phyloP scores from a whole-genome alignment of 2,888 invertebrate species.

The Urechis unicinctus region DNA sequence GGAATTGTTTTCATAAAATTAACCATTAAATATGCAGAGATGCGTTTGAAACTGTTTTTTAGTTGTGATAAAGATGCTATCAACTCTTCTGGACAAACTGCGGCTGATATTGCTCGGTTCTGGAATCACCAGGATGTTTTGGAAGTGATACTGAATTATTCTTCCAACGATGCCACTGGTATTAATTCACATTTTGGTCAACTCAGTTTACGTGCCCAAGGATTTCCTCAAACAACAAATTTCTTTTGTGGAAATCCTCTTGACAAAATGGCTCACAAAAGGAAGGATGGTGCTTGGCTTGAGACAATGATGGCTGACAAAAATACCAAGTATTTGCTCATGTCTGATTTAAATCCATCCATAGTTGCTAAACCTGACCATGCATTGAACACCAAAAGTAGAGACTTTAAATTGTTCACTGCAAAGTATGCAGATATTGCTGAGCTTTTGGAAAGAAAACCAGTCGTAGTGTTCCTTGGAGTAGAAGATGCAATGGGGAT shows the following conservation, averaged over 20 bases:
- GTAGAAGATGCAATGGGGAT: slow-evolving; percentile 18
- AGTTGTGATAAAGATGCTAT: slow-evolving; percentile 36
- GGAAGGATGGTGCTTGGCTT: slow-evolving; percentile 42
- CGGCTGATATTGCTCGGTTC: slow-evolving; percentile 43
- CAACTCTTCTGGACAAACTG: slow-evolving; percentile 46
- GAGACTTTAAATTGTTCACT: neutral
- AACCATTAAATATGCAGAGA: neutral
- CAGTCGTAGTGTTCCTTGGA: slow-evolving; percentile 36
- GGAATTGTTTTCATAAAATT: too few species aligned
- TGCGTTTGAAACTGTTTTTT: slow-evolving; percentile 1
- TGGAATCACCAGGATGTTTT: slow-evolving; percentile 40
- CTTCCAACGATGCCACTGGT: neutral
- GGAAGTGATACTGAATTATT: slow-evolving; percentile 17
- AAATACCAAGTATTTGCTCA: neutral
- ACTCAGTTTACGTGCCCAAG: neutral
- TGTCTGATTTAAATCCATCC: neutral
- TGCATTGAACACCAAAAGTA: neutral
- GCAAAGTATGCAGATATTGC: slow-evolving; percentile 25
- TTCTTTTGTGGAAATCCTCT: slow-evolving; percentile 39
- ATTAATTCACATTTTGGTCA: too few species aligned
- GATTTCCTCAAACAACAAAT: slow-evolving; percentile 18
- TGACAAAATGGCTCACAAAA: slow-evolving; percentile 36
- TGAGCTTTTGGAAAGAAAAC: slow-evolving; percentile 22
- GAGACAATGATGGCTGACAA: slow-evolving; percentile 18
- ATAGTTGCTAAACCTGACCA: neutral